Percentiles rank a stretch among this genome's conserved stretches.
Evolutionary conservation across 2,113 vertebrate species (phyloP).

Genomic region (Castor canadensis): DNA sequence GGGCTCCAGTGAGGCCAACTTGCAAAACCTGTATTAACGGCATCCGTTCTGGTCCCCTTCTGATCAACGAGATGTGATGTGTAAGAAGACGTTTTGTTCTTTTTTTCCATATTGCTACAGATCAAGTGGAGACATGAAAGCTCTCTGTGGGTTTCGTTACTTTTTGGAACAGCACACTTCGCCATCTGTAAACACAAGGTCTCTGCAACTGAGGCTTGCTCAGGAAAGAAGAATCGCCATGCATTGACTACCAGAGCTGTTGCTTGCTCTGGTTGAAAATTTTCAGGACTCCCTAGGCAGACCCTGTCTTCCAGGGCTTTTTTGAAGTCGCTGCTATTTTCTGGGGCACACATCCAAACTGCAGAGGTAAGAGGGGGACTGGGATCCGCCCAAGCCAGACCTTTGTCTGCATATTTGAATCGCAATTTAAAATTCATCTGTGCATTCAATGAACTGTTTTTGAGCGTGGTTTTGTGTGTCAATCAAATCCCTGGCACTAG

Average conservation of each 20-base stretch:
- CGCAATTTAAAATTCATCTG: neutral
- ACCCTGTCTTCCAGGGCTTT: constrained; percentile 3
- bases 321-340: neutral
- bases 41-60: neutral
- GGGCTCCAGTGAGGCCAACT: neutral
- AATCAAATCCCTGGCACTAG: no score
- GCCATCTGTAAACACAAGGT: constrained; percentile 31
- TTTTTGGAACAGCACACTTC: constrained; percentile 2
- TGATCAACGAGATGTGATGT: neutral
- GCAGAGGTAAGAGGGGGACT: neutral
- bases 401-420: neutral
- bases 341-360: neutral
- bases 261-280: neutral
- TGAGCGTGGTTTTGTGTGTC: neutral
- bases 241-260: neutral
- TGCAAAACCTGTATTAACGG: neutral
- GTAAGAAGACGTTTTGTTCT: neutral
- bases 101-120: constrained; percentile 28
- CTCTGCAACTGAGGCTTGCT: neutral
- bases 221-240: constrained; percentile 15
- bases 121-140: neutral
- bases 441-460: neutral
- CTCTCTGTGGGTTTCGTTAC: constrained; percentile 21
- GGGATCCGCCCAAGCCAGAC: neutral
- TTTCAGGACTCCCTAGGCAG: neutral